These are phyloP conservation scores for Archips crataeganus DNA, from an alignment of 2,888 invertebrate genomes.

Conservation along the genomic window DNA sequence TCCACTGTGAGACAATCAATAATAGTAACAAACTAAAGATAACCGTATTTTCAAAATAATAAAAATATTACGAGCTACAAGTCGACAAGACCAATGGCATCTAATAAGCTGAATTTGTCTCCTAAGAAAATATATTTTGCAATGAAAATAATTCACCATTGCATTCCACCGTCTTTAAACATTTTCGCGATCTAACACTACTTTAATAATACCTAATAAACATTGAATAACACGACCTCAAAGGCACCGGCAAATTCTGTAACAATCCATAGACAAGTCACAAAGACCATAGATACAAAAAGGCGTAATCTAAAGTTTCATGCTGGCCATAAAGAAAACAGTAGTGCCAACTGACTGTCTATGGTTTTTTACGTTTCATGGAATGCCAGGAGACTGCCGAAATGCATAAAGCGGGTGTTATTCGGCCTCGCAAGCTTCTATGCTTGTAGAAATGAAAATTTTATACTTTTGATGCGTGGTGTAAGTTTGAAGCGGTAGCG, in stretches of 20 bases:
- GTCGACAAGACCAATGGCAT: not conserved
- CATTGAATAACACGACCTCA: slow-evolving; percentile 1
- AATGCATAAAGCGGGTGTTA: slow-evolving; percentile 76
- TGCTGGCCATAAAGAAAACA: not conserved
- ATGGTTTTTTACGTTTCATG: slow-evolving; percentile 37
- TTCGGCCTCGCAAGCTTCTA: slow-evolving; percentile 58
- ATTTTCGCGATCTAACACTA: not conserved
- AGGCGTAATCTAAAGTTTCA: not conserved
- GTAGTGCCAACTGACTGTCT: slow-evolving; percentile 20
- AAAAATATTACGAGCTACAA: not conserved
- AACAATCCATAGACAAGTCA: not conserved
- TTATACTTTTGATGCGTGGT: slow-evolving; percentile 53
- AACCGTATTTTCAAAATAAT: too few species aligned
- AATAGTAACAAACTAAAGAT: too few species aligned
- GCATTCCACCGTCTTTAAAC: not conserved
- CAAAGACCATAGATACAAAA: slow-evolving; percentile 2
- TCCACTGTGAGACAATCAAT: too few species aligned
- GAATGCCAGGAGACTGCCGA: slow-evolving; percentile 67
- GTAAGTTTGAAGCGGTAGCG: slow-evolving; percentile 29
- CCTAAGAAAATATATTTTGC: not conserved
- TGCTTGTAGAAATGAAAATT: slow-evolving; percentile 71
- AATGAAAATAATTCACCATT: not conserved
- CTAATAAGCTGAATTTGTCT: not conserved
- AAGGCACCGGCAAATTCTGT: not conserved
- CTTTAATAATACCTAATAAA: not conserved